A percentile compares a stretch with the other conserved stretches of the same genome.
phyloP scores from a whole-genome alignment of 2,888 invertebrate species.

The Eledone cirrhosa region DNA sequence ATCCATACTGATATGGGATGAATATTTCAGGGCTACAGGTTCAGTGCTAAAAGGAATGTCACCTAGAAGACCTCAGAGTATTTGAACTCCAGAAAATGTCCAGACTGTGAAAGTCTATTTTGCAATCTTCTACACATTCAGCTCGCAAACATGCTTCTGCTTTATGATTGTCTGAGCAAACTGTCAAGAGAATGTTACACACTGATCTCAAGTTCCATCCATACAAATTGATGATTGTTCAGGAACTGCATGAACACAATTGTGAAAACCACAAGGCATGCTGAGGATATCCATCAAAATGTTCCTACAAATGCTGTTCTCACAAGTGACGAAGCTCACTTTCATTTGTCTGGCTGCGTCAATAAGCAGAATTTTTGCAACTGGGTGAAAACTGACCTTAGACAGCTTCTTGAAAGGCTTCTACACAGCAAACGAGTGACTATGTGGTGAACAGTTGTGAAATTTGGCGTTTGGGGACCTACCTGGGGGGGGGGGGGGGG shows the following conservation, averaged over 20 bases:
- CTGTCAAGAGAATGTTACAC: neutral
- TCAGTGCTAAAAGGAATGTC: neutral
- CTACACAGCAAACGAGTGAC: neutral
- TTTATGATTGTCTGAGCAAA: neutral
- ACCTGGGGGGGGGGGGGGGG: neutral
- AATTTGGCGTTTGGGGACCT: neutral
- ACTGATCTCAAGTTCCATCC: neutral
- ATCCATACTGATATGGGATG: neutral
- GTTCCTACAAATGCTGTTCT: constrained; percentile 5
- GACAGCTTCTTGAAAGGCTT: neutral
- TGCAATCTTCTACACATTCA: neutral
- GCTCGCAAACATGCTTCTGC: too few species aligned
- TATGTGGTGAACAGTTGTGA: neutral
- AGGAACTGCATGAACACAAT: neutral
- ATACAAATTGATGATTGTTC: neutral
- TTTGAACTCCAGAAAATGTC: neutral
- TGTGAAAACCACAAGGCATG: neutral
- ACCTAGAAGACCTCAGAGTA: neutral
- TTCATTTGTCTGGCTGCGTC: neutral
- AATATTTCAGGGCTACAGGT: neutral
- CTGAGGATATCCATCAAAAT: neutral
- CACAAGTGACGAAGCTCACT: constrained; percentile 5
- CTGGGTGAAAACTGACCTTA: neutral
- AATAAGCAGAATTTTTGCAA: neutral
- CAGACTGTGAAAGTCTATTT: neutral